Conservation (phyloP, 2,888 invertebrate species). For the Ectropis crepuscularia region DNA sequence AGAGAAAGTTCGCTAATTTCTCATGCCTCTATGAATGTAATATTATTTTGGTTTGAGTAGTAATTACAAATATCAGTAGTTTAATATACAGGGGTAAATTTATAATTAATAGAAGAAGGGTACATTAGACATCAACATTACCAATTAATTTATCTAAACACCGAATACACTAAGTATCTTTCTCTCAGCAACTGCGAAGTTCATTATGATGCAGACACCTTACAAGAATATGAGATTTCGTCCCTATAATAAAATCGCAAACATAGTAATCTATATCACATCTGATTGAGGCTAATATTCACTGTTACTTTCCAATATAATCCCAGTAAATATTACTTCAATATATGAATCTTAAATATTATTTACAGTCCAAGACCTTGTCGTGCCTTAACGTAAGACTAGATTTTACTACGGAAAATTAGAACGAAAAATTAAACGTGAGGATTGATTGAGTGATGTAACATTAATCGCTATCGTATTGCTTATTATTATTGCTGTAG, state of each 20-base stretch:
- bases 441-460: slow-evolving; percentile 61
- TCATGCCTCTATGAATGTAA: background rate
- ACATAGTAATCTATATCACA: slow-evolving; percentile 78
- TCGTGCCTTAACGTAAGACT: slow-evolving; percentile 82
- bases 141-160: slow-evolving; percentile 56
- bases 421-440: slow-evolving; percentile 70
- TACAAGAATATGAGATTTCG: slow-evolving; percentile 69
- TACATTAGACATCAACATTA: slow-evolving; percentile 69
- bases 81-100: slow-evolving; percentile 38
- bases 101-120: slow-evolving; percentile 43
- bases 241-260: slow-evolving; percentile 66
- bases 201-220: slow-evolving; percentile 57
- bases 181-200: slow-evolving; percentile 58
- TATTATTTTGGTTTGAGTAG: background rate
- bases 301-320: slow-evolving; percentile 57
- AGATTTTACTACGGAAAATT: slow-evolving; percentile 81
- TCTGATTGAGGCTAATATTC: slow-evolving; percentile 72
- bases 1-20: background rate
- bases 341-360: slow-evolving; percentile 70
- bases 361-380: slow-evolving; percentile 78
- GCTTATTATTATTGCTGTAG: slow-evolving; percentile 52
- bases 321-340: slow-evolving; percentile 70
- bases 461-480: slow-evolving; percentile 49
- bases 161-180: slow-evolving; percentile 59
- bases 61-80: slow-evolving; percentile 40